A percentile compares a stretch with the other conserved stretches of the same genome.
Evolutionary conservation across 2,888 invertebrate genomes (phyloP).

Genomic region (Willowsia nigromaculata): DNA sequence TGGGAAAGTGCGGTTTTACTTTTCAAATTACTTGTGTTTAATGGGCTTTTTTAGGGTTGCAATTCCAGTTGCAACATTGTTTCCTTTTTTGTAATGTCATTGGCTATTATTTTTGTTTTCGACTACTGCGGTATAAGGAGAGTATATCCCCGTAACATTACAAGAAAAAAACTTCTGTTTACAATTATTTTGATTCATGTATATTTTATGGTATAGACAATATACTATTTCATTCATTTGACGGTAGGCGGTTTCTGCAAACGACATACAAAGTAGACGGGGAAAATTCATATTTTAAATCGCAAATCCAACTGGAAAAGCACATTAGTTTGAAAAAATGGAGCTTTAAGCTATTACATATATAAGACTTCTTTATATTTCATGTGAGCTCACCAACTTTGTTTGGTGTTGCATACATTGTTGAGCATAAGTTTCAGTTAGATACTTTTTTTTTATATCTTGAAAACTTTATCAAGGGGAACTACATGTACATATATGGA

Average conservation of each 20-base stretch:
- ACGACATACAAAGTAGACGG: background rate
- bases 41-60: background rate
- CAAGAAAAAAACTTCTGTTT: background rate
- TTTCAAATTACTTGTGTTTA: background rate
- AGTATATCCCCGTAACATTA: background rate
- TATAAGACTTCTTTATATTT: background rate
- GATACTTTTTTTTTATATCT: background rate
- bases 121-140: background rate
- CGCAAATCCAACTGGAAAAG: background rate
- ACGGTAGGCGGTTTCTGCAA: background rate
- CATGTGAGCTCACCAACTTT: background rate
- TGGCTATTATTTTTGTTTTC: background rate
- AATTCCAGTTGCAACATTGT: background rate
- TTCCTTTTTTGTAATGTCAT: background rate
- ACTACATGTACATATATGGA: background rate
- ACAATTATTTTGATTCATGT: background rate
- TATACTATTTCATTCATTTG: background rate
- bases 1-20: conserved; percentile 2
- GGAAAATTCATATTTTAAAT: background rate
- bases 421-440: background rate
- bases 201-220: background rate
- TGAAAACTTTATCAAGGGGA: background rate
- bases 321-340: background rate
- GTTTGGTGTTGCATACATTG: background rate
- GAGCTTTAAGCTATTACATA: background rate